phyloP scores from a whole-genome alignment of 1,140 invertebrate genomes.

The Meloidogyne chitwoodi region DNA sequence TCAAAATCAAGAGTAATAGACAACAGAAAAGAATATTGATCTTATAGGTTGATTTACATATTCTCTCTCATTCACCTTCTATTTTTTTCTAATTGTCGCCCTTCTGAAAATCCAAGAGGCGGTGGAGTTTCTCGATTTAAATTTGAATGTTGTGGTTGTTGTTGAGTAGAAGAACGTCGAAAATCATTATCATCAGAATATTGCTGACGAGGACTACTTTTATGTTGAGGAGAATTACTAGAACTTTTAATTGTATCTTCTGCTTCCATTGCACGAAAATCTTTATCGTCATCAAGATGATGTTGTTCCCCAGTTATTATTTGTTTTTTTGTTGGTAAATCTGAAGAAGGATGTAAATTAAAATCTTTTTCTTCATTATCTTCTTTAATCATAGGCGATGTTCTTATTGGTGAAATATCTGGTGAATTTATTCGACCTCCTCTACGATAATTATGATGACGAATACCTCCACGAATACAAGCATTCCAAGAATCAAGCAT shows the following conservation, averaged over 20 bases:
- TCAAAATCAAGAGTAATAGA: neutral
- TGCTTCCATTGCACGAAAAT: neutral
- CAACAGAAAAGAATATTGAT: too few species aligned
- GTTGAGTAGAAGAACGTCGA: constrained; percentile 1
- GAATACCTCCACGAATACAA: constrained; percentile 1
- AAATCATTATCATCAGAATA: constrained; percentile 10
- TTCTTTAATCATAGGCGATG: neutral
- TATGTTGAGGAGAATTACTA: neutral
- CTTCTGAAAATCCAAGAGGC: neutral
- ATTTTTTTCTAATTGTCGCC: neutral
- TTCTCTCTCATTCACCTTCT: neutral
- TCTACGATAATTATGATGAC: neutral
- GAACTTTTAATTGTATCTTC: neutral
- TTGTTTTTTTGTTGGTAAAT: neutral
- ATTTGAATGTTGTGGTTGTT: neutral
- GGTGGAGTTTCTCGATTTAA: neutral
- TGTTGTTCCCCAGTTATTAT: neutral
- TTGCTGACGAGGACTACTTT: neutral
- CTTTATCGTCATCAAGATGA: neutral
- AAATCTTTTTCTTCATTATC: constrained; percentile 2
- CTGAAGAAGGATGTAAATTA: neutral
- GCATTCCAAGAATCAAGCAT: constrained; percentile 23
- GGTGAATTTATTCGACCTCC: neutral
- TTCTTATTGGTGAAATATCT: neutral
- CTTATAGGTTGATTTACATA: neutral